Base-by-base conservation (phyloP, 2,797 vertebrate species). In the Sebastes jordani region DNA sequence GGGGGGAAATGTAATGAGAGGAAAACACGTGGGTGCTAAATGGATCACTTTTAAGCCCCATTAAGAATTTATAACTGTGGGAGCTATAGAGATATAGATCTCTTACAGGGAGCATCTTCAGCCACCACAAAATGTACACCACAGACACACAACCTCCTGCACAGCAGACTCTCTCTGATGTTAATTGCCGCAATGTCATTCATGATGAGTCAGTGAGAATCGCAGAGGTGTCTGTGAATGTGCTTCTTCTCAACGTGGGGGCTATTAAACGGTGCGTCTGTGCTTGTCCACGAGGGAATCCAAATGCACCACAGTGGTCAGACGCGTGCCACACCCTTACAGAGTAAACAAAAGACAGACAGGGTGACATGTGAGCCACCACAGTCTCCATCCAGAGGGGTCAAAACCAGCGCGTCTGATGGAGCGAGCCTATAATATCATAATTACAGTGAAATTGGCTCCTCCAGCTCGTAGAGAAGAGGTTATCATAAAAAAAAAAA, bases 321-420 rank as follows among this genome's bases (percentile, higher is more conserved):
- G 64, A 77, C 64, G 60, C 60, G 75, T 70, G 93, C 93, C 91
- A 93, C 93, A 90, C 92, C 93, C 93, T 79, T 81, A 4, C 4
- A 11, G 66, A 49, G 79, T 89, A 89, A 93, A 94, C 92, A 93
- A 91, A 93, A 89, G 78, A 74, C 1, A 8, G 60, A 42, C 38
- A 42, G 32, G 4, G 69, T 52, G 32, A 18, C 60, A 75, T 49
- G 2, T 34, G 82, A 67, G 36, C 36, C 36, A 36, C 11, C 36
- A 36, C 36, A 36, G 38, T 42, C 38, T 14, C 38, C 38, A 14
- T 42, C 13, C 38, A 42, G 46, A 13, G 58, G 59, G 23, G 46
- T 49, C 46, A 20, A 70, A n/a, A 25, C 36, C 2, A 25, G 42
- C 63, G 2, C 4, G 36, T 34, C 11, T 32, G 32, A 14, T 30